These are phyloP conservation scores for Caenorhabditis brenneri DNA, from an alignment of 1,140 invertebrate species.

Conservation along the genomic window DNA sequence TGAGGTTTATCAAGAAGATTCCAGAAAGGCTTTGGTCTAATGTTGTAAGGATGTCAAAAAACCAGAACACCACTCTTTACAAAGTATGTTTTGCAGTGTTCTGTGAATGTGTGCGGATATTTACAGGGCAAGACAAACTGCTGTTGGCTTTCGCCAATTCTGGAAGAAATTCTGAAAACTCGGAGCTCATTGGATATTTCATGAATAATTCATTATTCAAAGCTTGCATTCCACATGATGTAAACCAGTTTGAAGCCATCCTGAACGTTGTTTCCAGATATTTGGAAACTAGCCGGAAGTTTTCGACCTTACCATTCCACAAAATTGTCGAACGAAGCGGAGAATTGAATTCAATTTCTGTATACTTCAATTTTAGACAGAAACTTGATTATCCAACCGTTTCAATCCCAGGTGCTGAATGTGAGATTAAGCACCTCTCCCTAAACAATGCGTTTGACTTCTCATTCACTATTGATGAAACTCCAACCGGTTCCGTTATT, in stretches of 20 bases:
- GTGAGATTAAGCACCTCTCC: conserved; percentile 59
- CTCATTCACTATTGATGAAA: conserved; percentile 63
- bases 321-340: conserved; percentile 55
- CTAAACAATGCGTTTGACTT: conserved; percentile 62
- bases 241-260: neutral
- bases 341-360: neutral
- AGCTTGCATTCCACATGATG: neutral
- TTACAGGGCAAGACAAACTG: conserved; percentile 40
- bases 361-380: conserved; percentile 67
- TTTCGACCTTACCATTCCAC: conserved; percentile 61
- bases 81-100: conserved; percentile 44
- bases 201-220: conserved; percentile 62
- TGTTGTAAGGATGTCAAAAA: neutral
- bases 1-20: neutral
- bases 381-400: conserved; percentile 63
- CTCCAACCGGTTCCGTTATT: conserved; percentile 42
- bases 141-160: conserved; percentile 44
- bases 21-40: neutral
- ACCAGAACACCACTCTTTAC: conserved; percentile 45
- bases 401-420: conserved; percentile 45
- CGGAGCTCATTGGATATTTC: conserved; percentile 65
- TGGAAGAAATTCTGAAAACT: conserved; percentile 55
- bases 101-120: neutral
- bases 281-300: conserved; percentile 31
- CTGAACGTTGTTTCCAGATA: conserved; percentile 50